These are phyloP conservation scores for Drosophila repleta DNA, from an alignment of 1,140 invertebrate species.

Conservation along the genomic window DNA sequence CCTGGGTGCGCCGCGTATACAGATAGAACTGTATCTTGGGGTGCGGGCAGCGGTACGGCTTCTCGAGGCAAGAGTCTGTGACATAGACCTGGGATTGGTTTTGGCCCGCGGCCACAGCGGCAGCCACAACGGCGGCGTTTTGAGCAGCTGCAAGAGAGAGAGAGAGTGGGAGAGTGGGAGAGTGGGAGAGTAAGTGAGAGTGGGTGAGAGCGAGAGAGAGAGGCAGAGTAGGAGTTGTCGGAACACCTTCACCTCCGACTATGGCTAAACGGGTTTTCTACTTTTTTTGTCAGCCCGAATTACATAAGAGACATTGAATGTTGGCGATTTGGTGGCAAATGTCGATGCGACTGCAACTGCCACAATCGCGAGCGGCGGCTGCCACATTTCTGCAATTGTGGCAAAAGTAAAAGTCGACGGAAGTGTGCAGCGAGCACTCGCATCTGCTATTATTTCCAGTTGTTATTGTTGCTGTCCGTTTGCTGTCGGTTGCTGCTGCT, in stretches of 20 bases:
- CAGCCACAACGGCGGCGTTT: slow-evolving; percentile 64
- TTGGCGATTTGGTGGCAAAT: slow-evolving; percentile 68
- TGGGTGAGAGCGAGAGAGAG: background rate
- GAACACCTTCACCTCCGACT: background rate
- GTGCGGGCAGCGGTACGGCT: slow-evolving; percentile 91
- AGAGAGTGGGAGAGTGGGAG: background rate
- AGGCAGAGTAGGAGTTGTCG: background rate
- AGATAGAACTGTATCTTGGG: slow-evolving; percentile 92
- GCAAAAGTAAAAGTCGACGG: slow-evolving; percentile 77
- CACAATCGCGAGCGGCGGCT: slow-evolving; percentile 35
- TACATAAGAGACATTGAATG: slow-evolving; percentile 78
- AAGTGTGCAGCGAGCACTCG: slow-evolving; percentile 46
- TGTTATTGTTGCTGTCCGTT: slow-evolving; percentile 18
- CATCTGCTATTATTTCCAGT: slow-evolving; percentile 9
- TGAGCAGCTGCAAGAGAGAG: slow-evolving; percentile 56
- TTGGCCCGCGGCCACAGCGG: slow-evolving; percentile 65
- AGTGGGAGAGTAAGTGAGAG: background rate
- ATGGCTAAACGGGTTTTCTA: slow-evolving; percentile 45
- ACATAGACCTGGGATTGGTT: slow-evolving; percentile 87
- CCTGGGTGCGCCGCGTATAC: slow-evolving; percentile 92
- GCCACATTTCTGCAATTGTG: slow-evolving; percentile 38
- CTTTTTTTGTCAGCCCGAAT: slow-evolving; percentile 15
- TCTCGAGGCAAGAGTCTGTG: slow-evolving; percentile 91
- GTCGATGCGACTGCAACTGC: slow-evolving; percentile 66
- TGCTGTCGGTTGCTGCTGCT: slow-evolving; percentile 17